Percentiles rank a stretch among this genome's conserved stretches.
phyloP scores from a whole-genome alignment of 1,140 invertebrate genomes.

The Spodoptera frugiperda region DNA sequence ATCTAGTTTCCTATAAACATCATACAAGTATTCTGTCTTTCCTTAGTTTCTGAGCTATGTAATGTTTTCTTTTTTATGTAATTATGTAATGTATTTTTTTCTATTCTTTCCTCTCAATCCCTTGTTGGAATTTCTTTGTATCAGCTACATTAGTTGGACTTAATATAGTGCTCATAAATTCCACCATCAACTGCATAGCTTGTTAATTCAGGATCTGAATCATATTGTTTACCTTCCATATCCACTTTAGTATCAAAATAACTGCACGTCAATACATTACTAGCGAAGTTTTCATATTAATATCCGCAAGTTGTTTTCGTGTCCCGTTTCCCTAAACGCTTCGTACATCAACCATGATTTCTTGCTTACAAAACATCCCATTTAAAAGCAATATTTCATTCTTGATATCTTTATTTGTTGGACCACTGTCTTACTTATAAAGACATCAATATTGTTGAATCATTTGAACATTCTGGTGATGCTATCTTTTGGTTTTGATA shows the following conservation, averaged over 20 bases:
- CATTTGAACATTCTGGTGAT: not conserved
- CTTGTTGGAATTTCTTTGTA: too few relatives aligned
- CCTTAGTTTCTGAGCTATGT: too few relatives aligned
- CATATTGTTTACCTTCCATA: constrained; percentile 5
- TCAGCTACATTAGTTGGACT: too few relatives aligned
- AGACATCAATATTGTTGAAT: not conserved
- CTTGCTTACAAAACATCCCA: constrained; percentile 31
- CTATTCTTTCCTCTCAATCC: too few relatives aligned
- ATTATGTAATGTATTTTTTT: too few relatives aligned
- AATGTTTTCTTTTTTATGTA: too few relatives aligned
- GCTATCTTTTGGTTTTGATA: not conserved
- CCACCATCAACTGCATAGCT: not conserved
- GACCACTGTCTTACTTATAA: not conserved
- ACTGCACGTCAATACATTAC: not conserved
- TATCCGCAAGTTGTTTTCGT: constrained; percentile 25
- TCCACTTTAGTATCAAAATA: constrained; percentile 9
- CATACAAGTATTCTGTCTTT: too few relatives aligned
- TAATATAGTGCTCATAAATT: too few relatives aligned
- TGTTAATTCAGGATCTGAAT: not conserved
- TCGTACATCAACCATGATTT: constrained; percentile 18
- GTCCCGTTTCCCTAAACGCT: constrained; percentile 28
- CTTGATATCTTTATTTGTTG: constrained; percentile 23
- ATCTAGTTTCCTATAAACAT: not conserved
- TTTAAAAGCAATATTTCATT: constrained; percentile 30
- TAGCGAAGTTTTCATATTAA: not conserved